These are phyloP conservation scores for Cryptus viduatorius DNA, from an alignment of 2,888 invertebrate species.

Conservation along the genomic window DNA sequence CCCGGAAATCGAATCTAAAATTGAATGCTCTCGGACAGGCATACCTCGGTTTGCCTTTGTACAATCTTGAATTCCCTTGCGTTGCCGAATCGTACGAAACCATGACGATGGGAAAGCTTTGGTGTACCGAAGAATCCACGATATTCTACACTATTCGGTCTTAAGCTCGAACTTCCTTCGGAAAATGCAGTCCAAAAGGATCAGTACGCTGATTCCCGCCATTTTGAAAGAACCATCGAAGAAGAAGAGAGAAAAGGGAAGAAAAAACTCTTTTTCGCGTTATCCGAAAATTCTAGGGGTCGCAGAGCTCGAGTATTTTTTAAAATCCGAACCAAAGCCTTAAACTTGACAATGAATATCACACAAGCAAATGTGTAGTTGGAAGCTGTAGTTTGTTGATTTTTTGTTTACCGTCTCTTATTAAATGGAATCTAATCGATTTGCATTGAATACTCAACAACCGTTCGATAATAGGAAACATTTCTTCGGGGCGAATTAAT, in stretches of 20 bases:
- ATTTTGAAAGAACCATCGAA: too few species aligned
- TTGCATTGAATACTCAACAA: not conserved
- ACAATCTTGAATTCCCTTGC: slow-evolving; percentile 24
- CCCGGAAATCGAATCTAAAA: slow-evolving; percentile 68
- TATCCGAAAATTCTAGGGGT: too few species aligned
- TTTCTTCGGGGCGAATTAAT: slow-evolving; percentile 27
- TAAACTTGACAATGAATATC: not conserved
- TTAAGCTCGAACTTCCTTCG: too few species aligned
- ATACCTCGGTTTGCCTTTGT: slow-evolving; percentile 41
- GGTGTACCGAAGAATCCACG: not conserved
- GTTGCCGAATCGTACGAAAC: not conserved
- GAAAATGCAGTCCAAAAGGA: too few species aligned
- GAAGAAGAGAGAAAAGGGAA: too few species aligned
- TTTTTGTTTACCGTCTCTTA: too few species aligned
- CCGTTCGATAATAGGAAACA: not conserved
- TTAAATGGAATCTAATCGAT: too few species aligned
- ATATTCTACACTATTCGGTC: not conserved
- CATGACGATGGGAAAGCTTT: not conserved
- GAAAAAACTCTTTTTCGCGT: too few species aligned
- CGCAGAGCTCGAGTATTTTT: too few species aligned
- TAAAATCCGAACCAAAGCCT: too few species aligned
- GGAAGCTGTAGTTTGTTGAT: too few species aligned
- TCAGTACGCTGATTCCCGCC: too few species aligned
- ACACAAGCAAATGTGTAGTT: not conserved
- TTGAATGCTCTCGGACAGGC: slow-evolving; percentile 52